Evolutionary conservation across 1,140 invertebrate species (phyloP), one percentile per base, ranked within the genome.

Genomic region (Yoshiicerus persimilis): DNA sequence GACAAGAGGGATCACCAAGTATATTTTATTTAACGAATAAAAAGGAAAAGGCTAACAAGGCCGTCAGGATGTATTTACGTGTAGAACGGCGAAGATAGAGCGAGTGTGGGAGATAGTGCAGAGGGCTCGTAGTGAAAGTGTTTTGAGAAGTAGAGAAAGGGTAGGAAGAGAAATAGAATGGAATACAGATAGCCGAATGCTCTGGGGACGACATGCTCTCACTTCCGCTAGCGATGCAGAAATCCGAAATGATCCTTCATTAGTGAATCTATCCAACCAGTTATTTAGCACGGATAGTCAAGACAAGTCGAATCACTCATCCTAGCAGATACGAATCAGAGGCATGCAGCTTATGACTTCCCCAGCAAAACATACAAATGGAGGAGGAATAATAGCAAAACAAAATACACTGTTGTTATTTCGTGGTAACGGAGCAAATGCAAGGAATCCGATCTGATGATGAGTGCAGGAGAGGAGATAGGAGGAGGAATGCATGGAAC

Each of bases 191-290:
- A 80, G 20, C 32, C 20, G 20, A 80, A 80, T 8, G 20, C 75
- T 36, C 32, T 38, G n/a, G 75, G 75, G 75, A 80, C 32, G 38
- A 47, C 47, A 56, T 47, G 38, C 83, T 62, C 83, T 84, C 39
- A 84, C 41, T 84, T 84, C 83, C 83, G 83, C 83, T 47, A 47
- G 83, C 38, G 47, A 84, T 84, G 83, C 83, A 84, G 83, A 84
- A 84, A 84, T 62, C 83, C 39, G 83, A 84, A 30, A 84, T 62
- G 83, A 84, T 84, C 83, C 83, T 62, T 84, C 83, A 84, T 84
- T 80, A 84, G 83, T 23, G 83, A 56, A 84, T 41, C 38, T 84
- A 41, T 34, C 10, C 39, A n/a, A 56, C 25, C 39, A 41, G 83
- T 47, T 84, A 84, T 84, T 84, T 84, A 84, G 36, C 38, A 84